Conservation (phyloP, 2,113 vertebrate genomes). For the Orcinus orca region DNA sequence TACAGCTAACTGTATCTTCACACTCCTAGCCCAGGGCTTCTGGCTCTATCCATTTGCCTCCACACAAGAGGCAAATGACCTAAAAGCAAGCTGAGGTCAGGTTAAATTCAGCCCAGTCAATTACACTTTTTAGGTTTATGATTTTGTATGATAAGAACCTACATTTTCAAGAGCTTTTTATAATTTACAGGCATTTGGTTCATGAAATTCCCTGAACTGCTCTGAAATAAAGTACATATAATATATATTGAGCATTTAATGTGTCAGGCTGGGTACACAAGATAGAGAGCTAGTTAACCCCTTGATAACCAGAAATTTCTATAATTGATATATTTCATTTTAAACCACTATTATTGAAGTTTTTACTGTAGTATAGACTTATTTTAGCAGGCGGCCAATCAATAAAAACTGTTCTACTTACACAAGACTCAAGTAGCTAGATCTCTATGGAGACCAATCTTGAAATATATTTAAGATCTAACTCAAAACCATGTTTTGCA, state of each 20-base stretch:
- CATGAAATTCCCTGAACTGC: not conserved
- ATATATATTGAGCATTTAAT: slow-evolving; percentile 17
- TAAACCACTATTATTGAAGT: not conserved
- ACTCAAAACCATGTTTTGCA: not conserved
- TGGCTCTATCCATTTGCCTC: not conserved
- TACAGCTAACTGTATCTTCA: not conserved
- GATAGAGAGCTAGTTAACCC: slow-evolving; percentile 2
- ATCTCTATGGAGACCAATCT: not conserved
- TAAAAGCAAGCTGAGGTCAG: not conserved
- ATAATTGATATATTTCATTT: not conserved
- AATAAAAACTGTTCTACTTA: slow-evolving; percentile 12
- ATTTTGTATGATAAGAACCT: not conserved
- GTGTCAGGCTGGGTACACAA: not conserved
- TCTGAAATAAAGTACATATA: not conserved
- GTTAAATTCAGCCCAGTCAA: slow-evolving; percentile 7
- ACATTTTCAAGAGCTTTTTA: slow-evolving; percentile 11
- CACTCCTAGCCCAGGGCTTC: not conserved
- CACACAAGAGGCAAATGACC: not conserved
- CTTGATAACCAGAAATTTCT: slow-evolving; percentile 20
- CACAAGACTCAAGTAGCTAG: not conserved
- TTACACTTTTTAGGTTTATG: not conserved
- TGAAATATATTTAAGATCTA: not conserved
- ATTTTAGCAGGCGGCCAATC: not conserved
- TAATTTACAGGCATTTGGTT: not conserved
- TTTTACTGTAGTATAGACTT: not conserved